phyloP scores from a whole-genome alignment of 2,888 invertebrate genomes.

The Folsomia candida region DNA sequence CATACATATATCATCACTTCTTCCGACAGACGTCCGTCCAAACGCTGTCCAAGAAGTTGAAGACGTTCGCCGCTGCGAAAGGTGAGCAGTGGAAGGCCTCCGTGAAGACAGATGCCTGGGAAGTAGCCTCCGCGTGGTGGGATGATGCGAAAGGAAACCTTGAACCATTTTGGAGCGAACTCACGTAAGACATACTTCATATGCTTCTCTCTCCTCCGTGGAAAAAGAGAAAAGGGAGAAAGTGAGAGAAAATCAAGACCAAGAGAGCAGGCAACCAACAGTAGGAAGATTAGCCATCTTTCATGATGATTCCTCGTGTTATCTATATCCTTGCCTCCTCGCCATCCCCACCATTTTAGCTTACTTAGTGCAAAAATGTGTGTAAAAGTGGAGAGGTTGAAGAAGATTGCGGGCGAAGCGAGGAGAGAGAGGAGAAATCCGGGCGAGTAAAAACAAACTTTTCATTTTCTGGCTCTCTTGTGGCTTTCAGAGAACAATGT shows the following conservation, averaged over 20 bases:
- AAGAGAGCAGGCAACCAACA: not conserved
- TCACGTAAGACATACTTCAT: constrained; percentile 57
- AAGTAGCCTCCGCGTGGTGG: constrained; percentile 70
- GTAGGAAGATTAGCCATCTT: not conserved
- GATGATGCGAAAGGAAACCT: constrained; percentile 70
- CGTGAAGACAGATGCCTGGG: constrained; percentile 62
- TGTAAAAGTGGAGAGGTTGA: not conserved
- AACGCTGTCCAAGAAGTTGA: not conserved
- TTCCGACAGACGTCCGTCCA: not conserved
- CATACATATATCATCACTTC: no score
- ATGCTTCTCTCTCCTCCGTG: no score
- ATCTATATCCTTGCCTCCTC: not conserved
- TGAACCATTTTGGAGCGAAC: constrained; percentile 68
- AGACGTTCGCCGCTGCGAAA: constrained; percentile 21
- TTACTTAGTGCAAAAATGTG: not conserved
- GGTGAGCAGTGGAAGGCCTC: constrained; percentile 39
- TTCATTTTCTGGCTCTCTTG: constrained; percentile 8
- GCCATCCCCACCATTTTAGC: not conserved
- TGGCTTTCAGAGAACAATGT: constrained; percentile 49
- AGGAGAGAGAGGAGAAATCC: constrained; percentile 2
- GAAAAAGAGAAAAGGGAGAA: not conserved
- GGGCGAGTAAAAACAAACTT: not conserved
- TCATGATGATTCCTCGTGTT: not conserved
- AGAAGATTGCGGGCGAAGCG: not conserved
- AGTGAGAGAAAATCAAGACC: not conserved